These are phyloP conservation scores for Teleogryllus oceanicus DNA, from an alignment of 2,888 invertebrate species.

Conservation along the genomic window DNA sequence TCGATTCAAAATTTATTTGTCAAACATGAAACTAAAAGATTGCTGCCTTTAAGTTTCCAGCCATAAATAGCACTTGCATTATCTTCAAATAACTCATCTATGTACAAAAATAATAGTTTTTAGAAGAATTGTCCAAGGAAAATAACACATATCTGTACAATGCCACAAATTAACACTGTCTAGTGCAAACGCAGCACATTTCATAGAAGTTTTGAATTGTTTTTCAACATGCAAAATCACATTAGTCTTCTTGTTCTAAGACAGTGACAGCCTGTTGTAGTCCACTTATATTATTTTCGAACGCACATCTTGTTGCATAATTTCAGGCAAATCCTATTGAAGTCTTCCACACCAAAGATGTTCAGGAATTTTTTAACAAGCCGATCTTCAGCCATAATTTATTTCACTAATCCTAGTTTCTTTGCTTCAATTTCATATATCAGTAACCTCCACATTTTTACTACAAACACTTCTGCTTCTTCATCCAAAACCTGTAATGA, in stretches of 20 bases:
- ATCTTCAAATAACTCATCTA: not conserved
- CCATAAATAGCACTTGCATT: not conserved
- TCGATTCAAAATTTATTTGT: not conserved
- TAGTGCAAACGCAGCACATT: too few species aligned
- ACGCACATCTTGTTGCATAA: too few species aligned
- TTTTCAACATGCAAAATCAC: too few species aligned
- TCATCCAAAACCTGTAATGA: constrained; percentile 89
- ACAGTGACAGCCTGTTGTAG: too few species aligned
- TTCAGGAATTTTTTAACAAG: too few species aligned
- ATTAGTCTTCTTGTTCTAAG: too few species aligned
- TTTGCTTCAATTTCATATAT: constrained; percentile 99
- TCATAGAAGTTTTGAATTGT: too few species aligned
- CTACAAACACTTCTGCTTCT: constrained; percentile 99
- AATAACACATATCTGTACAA: constrained; percentile 18
- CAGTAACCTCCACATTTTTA: constrained; percentile 99
- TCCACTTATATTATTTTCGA: too few species aligned
- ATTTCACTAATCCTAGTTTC: constrained; percentile 81
- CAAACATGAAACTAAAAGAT: not conserved
- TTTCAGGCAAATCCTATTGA: too few species aligned
- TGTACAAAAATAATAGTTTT: not conserved
- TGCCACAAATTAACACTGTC: not conserved
- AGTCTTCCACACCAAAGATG: too few species aligned
- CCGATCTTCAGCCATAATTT: not conserved
- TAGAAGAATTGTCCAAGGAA: not conserved
- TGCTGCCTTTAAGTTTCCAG: not conserved